Conservation (phyloP, 2,797 vertebrate species). For the Apogon hyalosoma region DNA sequence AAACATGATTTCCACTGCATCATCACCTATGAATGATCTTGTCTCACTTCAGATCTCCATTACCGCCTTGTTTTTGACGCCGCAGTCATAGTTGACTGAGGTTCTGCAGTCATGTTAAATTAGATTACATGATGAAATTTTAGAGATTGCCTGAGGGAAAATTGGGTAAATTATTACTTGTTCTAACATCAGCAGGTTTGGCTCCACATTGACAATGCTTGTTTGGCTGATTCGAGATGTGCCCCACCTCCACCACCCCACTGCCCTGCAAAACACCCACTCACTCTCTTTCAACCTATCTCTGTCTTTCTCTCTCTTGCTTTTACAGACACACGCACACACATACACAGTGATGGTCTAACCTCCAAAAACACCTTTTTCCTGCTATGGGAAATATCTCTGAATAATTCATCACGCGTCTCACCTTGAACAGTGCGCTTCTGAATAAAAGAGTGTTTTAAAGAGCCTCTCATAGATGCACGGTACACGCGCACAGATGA, state of each 20-base stretch:
- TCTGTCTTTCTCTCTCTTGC: slow-evolving; percentile 18
- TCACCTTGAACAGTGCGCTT: slow-evolving; percentile 79
- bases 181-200: slow-evolving; percentile 72
- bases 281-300: slow-evolving; percentile 41
- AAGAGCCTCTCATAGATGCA: slow-evolving; percentile 70
- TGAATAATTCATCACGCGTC: slow-evolving; percentile 82
- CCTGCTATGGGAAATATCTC: slow-evolving; percentile 71
- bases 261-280: slow-evolving; percentile 71
- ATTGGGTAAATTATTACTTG: slow-evolving; percentile 66
- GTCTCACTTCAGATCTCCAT: slow-evolving; percentile 48
- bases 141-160: slow-evolving; percentile 60
- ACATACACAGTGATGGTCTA: slow-evolving; percentile 63
- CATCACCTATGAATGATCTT: slow-evolving; percentile 41
- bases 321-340: slow-evolving; percentile 45
- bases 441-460: slow-evolving; percentile 80
- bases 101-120: slow-evolving; percentile 62
- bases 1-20: slow-evolving; percentile 30
- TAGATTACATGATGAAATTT: slow-evolving; percentile 73
- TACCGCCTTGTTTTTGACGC: slow-evolving; percentile 54
- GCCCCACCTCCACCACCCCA: slow-evolving; percentile 55
- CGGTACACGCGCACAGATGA: slow-evolving; percentile 40
- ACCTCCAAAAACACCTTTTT: slow-evolving; percentile 79
- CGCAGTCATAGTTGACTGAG: slow-evolving; percentile 53
- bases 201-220: slow-evolving; percentile 61
- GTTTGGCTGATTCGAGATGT: slow-evolving; percentile 67